Evolutionary conservation across 92 coral and sea anemone species (phyloP).

Genomic region (Anthopleura xanthogrammica): DNA sequence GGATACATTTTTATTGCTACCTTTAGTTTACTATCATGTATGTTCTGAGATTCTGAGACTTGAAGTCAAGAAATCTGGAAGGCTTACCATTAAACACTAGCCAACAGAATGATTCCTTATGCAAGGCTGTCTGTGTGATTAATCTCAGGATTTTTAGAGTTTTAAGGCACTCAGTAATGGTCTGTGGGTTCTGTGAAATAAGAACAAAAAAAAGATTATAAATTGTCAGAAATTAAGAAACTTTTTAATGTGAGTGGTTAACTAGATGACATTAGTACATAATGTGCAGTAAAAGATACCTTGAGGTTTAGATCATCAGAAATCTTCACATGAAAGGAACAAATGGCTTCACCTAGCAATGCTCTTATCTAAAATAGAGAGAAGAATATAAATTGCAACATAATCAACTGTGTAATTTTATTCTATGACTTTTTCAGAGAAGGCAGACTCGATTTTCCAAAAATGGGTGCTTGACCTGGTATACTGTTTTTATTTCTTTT

Average conservation of each 20-base stretch:
- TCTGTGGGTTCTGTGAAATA: conserved; percentile 69
- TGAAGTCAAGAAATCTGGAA: not conserved
- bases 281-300: conserved; percentile 32
- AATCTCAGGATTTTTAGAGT: conserved; percentile 69
- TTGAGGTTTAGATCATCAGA: conserved; percentile 76
- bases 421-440: too few relatives aligned
- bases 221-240: too few relatives aligned
- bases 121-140: conserved; percentile 80
- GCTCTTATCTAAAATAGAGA: conserved; percentile 61
- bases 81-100: conserved; percentile 81
- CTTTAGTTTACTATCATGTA: too few relatives aligned
- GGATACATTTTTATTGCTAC: too few relatives aligned
- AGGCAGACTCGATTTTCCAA: too few relatives aligned
- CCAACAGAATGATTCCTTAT: conserved; percentile 86
- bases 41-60: too few relatives aligned
- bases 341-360: conserved; percentile 77
- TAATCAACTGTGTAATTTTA: too few relatives aligned
- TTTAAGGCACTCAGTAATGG: conserved; percentile 55
- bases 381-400: too few relatives aligned
- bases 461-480: too few relatives aligned
- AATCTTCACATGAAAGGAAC: conserved; percentile 64
- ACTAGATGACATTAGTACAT: too few relatives aligned
- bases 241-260: too few relatives aligned
- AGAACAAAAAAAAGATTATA: not conserved
- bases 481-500: too few relatives aligned